phyloP scores from a whole-genome alignment of 2,888 invertebrate genomes.

The Carpatolechia fugitivella region DNA sequence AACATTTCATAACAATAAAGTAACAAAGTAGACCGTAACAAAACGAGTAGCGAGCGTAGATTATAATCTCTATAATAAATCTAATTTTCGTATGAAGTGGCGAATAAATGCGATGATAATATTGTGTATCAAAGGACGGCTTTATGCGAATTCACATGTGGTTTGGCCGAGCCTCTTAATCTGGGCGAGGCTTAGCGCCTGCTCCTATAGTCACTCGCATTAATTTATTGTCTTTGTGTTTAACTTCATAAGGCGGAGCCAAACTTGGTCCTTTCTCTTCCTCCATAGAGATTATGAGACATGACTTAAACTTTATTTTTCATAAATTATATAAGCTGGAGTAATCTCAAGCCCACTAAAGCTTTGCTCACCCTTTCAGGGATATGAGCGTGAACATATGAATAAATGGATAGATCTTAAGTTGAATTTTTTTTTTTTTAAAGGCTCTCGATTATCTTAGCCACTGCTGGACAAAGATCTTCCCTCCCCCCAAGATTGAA shows the following conservation, averaged over 20 bases:
- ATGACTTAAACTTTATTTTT: conserved; percentile 27
- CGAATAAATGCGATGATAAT: not conserved
- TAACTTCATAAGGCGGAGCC: conserved; percentile 44
- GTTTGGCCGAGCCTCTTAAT: conserved; percentile 52
- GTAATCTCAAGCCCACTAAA: no score
- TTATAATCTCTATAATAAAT: no score
- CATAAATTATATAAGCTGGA: conserved; percentile 20
- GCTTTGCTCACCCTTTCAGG: no score
- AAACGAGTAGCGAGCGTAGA: not conserved
- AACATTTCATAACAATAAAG: no score
- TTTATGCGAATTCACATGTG: conserved; percentile 51
- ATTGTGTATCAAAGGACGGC: conserved; percentile 34
- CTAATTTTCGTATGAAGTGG: no score
- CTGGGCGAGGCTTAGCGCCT: conserved; percentile 51
- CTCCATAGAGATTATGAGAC: conserved; percentile 29
- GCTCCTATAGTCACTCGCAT: conserved; percentile 46
- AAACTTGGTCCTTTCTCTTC: conserved; percentile 46
- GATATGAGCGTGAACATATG: no score
- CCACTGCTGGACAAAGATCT: no score
- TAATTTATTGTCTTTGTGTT: conserved; percentile 64
- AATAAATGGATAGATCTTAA: no score
- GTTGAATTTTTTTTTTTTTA: no score
- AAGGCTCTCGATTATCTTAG: no score
- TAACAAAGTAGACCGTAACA: no score
- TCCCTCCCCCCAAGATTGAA: no score